These are phyloP conservation scores for Crepidodera aurea DNA, from an alignment of 2,888 invertebrate species.

Conservation along the genomic window DNA sequence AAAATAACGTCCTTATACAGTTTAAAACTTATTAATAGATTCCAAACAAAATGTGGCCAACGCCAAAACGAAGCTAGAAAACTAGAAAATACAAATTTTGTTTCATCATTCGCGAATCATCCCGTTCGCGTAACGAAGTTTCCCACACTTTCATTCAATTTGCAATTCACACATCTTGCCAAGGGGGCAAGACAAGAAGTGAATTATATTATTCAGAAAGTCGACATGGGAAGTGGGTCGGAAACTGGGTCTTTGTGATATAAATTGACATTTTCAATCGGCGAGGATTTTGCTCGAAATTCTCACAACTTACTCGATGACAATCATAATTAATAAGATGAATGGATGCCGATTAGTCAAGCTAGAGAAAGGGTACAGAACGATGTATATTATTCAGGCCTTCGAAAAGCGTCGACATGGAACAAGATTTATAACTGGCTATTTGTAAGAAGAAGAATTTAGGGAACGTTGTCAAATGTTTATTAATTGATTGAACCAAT, in stretches of 20 bases:
- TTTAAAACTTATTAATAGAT: too few relatives aligned
- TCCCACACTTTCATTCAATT: background rate
- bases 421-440: constrained; percentile 12
- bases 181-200: background rate
- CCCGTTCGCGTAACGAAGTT: too few relatives aligned
- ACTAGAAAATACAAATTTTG: too few relatives aligned
- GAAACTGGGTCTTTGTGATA: constrained; percentile 5
- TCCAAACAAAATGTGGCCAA: too few relatives aligned
- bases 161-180: background rate
- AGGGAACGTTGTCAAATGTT: background rate
- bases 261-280: constrained; percentile 31
- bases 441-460: background rate
- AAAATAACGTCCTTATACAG: too few relatives aligned
- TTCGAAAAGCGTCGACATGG: background rate
- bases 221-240: constrained; percentile 1
- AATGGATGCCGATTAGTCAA: constrained; percentile 20
- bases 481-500: background rate
- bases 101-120: too few relatives aligned
- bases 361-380: constrained; percentile 9
- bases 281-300: constrained; percentile 9
- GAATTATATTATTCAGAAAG: background rate
- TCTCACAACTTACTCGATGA: constrained; percentile 25
- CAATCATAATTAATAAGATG: constrained; percentile 27
- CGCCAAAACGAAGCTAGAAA: too few relatives aligned
- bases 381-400: constrained; percentile 15